Evolutionary conservation across 2,888 invertebrate species (phyloP), one percentile per base, ranked within the genome.

Genomic region (Melolontha melolontha): DNA sequence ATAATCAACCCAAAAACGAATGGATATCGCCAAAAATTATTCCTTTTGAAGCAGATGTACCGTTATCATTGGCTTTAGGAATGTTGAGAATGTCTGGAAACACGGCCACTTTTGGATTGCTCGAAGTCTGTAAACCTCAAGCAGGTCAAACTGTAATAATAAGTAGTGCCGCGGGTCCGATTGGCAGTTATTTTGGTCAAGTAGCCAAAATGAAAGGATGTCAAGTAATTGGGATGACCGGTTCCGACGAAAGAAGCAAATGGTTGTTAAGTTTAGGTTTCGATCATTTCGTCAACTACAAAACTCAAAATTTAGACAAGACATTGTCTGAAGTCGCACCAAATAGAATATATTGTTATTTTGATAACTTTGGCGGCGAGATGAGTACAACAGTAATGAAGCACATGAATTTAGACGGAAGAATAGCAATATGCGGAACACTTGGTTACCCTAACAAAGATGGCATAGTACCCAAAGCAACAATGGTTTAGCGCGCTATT

Each of bases 141-240:
- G 74, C 86, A 2, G 92, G 91, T 8, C 92, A 94, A 81, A 90
- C 90, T 0, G 86, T 93, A 11, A 89, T 91, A 0, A 87, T 94
- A 1, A 90, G 88, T 29, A 90, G 90, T 5, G 93, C 93, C 11
- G 93, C 91, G 17, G 93, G 93, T 14, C 93, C 92, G 41, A 92
- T 93, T 10, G 94, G 93, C 5, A 89, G 88, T 68, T 86, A 90
- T 57, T 93, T 92, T 27, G 93, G 93, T 1, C 93, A 93, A 84
- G 91, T 94, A 71, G 93, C 89, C 0, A 93, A 92, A 83, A 86
- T 90, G 57, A 85, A 90, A 80, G 91, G 89, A 11, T 89, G 91
- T 75, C 86, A 81, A 66, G 92, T 91, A 0, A 89, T 93, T 72
- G 93, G 92, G 2, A 87, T 91, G 73, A 89, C 91, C n/a, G 92